A percentile compares a stretch with the other conserved stretches of the same genome.
These are phyloP conservation scores for Sula dactylatra DNA, from an alignment of 2,113 vertebrate species.

Conservation along the genomic window DNA sequence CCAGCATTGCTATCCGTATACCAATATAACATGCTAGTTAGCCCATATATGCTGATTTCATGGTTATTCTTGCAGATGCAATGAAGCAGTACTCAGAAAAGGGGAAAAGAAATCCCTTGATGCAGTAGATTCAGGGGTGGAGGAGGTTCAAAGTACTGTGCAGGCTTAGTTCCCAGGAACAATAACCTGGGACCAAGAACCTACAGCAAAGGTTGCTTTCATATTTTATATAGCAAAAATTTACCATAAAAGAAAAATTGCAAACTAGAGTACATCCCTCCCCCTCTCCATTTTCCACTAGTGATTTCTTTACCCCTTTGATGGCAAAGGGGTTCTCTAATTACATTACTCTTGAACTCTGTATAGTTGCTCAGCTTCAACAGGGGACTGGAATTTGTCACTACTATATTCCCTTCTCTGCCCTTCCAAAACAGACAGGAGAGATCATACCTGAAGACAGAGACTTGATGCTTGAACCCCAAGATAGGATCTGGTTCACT, in stretches of 20 bases:
- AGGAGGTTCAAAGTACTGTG: background rate
- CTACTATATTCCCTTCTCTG: background rate
- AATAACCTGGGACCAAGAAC: background rate
- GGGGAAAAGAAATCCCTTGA: background rate
- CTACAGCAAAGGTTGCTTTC: background rate
- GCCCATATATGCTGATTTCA: background rate
- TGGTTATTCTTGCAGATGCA: background rate
- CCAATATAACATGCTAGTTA: background rate
- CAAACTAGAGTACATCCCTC: background rate
- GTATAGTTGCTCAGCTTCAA: background rate
- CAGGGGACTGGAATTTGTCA: background rate
- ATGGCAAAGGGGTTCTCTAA: background rate
- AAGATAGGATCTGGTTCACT: background rate
- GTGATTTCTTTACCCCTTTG: background rate
- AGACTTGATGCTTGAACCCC: background rate
- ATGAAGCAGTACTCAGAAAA: background rate
- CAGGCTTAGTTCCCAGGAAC: background rate
- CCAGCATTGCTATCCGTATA: background rate
- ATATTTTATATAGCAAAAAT: background rate
- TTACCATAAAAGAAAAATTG: background rate
- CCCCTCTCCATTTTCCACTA: background rate
- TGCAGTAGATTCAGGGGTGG: background rate
- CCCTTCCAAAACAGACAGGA: background rate
- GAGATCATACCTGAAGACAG: background rate
- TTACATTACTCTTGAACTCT: background rate